These are phyloP conservation scores for Sebastes vulpes DNA, from an alignment of 2,797 vertebrate species.

Conservation along the genomic window DNA sequence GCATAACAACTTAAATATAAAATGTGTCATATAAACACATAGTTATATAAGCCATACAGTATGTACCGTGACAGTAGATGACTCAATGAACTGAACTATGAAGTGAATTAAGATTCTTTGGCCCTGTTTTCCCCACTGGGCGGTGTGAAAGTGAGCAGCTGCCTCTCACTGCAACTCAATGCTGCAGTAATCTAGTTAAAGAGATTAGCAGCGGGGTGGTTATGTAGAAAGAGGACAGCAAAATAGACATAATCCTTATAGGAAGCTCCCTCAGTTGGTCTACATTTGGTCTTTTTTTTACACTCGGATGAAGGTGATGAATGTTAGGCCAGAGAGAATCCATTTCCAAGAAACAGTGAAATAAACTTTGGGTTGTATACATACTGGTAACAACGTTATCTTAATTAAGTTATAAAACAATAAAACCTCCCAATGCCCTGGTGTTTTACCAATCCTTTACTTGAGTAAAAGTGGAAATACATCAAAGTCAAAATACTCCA, in stretches of 20 bases:
- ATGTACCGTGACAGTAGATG: neutral
- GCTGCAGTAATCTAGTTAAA: constrained; percentile 72
- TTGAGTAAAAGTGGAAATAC: neutral
- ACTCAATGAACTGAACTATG: neutral
- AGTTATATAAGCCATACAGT: neutral
- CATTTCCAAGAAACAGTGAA: neutral
- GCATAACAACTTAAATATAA: neutral
- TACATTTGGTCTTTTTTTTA: constrained; percentile 30
- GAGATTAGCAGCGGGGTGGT: constrained; percentile 69
- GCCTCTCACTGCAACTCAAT: neutral
- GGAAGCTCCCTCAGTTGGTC: constrained; percentile 16
- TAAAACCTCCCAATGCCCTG: neutral
- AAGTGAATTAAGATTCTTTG: neutral
- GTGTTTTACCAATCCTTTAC: neutral
- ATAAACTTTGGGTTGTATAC: neutral
- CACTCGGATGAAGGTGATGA: neutral
- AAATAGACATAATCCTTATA: constrained; percentile 70
- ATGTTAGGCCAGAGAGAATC: neutral
- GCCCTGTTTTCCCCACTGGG: neutral
- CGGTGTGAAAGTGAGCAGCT: neutral
- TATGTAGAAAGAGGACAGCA: constrained; percentile 55
- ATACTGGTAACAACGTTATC: no score
- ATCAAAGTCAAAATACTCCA: neutral
- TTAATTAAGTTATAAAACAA: neutral
- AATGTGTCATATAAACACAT: neutral